These are phyloP conservation scores for Proterorhinus semilunaris DNA, from an alignment of 2,113 vertebrate species.

Conservation along the genomic window DNA sequence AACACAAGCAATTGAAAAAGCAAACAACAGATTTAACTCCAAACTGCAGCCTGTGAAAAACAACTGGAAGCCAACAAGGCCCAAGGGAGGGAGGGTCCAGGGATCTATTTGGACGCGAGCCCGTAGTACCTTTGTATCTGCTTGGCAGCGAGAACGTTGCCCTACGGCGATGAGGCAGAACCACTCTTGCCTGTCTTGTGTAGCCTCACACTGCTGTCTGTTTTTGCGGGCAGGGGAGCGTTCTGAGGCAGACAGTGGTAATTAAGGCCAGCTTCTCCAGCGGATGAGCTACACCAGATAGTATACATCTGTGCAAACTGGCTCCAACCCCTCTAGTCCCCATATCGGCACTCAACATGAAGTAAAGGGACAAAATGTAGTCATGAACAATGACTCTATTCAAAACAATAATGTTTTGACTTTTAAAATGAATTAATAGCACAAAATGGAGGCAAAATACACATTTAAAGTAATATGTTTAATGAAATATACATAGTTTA, in stretches of 20 bases:
- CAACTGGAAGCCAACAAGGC: slow-evolving; percentile 57
- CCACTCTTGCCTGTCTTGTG: slow-evolving; percentile 53
- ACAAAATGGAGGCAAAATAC: too few species aligned
- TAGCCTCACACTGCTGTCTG: slow-evolving; percentile 54
- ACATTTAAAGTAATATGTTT: too few species aligned
- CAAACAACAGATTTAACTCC: slow-evolving; percentile 40
- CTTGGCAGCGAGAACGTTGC: slow-evolving; percentile 49
- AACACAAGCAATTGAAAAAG: slow-evolving; percentile 21
- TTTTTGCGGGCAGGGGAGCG: slow-evolving; percentile 56
- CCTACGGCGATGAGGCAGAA: slow-evolving; percentile 47
- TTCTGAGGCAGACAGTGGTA: slow-evolving; percentile 62
- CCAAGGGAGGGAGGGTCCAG: slow-evolving; percentile 39
- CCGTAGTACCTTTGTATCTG: slow-evolving; percentile 60
- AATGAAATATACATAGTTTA: too few species aligned
- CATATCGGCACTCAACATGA: slow-evolving; percentile 16
- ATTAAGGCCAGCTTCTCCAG: slow-evolving; percentile 66
- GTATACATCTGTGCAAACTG: slow-evolving; percentile 61
- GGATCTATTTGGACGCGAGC: slow-evolving; percentile 53
- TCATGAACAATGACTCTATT: neutral
- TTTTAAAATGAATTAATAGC: too few species aligned
- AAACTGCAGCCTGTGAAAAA: slow-evolving; percentile 33
- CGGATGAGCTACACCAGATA: slow-evolving; percentile 61
- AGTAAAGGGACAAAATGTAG: slow-evolving; percentile 51
- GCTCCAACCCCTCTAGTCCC: neutral
- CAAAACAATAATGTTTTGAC: too few species aligned